These are phyloP conservation scores for Radopholus similis DNA, from an alignment of 1,140 invertebrate genomes.

Conservation along the genomic window DNA sequence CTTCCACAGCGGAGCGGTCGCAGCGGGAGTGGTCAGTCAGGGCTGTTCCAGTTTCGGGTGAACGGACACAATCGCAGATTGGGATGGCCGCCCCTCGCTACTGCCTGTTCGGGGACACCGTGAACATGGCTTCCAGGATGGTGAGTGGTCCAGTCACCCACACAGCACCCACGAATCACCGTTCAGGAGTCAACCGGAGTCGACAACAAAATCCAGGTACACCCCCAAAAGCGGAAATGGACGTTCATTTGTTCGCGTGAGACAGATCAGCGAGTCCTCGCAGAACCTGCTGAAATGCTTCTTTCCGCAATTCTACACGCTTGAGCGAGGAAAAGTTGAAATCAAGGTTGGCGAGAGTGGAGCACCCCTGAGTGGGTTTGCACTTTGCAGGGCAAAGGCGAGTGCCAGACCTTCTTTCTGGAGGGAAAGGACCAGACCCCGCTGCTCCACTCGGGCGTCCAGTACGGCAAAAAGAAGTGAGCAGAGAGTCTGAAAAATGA, in stretches of 20 bases:
- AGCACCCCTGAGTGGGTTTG: slow-evolving; percentile 1
- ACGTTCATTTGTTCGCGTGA: too few relatives aligned
- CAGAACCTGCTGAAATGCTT: slow-evolving; percentile 55
- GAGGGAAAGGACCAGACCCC: slow-evolving; percentile 34
- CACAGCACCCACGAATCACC: too few relatives aligned
- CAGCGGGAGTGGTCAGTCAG: slow-evolving; percentile 79
- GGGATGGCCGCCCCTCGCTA: slow-evolving; percentile 79
- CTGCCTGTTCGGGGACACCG: slow-evolving; percentile 71
- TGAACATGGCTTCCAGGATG: slow-evolving; percentile 54
- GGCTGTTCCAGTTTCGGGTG: background rate
- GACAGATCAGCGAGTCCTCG: slow-evolving; percentile 51
- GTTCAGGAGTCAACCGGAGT: too few relatives aligned
- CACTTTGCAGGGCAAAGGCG: slow-evolving; percentile 51
- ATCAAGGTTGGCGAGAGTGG: slow-evolving; percentile 37
- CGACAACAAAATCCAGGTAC: too few relatives aligned
- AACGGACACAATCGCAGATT: background rate
- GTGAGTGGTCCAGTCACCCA: too few relatives aligned
- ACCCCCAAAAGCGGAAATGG: too few relatives aligned
- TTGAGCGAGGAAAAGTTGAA: slow-evolving; percentile 51
- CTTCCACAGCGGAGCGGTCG: slow-evolving; percentile 81
- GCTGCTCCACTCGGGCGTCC: too few relatives aligned
- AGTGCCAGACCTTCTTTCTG: slow-evolving; percentile 36
- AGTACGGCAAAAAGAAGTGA: too few relatives aligned
- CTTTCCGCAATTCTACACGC: slow-evolving; percentile 44
- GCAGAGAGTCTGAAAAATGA: too few relatives aligned